Evolutionary conservation across 2,888 invertebrate genomes (phyloP).

Genomic region (Trachelus stipa): DNA sequence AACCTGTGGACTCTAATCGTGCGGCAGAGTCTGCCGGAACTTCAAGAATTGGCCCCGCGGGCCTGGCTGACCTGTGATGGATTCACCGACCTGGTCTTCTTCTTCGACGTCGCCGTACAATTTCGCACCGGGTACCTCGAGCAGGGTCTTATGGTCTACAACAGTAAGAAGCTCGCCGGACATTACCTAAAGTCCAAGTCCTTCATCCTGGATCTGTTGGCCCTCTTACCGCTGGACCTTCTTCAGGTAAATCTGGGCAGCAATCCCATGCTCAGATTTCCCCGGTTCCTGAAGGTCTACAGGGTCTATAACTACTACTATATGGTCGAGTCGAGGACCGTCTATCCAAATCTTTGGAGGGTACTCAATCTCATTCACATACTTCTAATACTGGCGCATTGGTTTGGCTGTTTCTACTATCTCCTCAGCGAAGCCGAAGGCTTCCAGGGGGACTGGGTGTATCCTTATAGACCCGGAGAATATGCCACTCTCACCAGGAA

Average conservation of each 20-base stretch:
- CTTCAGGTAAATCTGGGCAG: conserved; percentile 85
- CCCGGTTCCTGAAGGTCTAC: conserved; percentile 91
- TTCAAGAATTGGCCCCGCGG: conserved; percentile 78
- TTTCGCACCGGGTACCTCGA: conserved; percentile 95
- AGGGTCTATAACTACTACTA: conserved; percentile 93
- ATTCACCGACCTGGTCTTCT: conserved; percentile 87
- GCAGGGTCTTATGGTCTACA: conserved; percentile 94
- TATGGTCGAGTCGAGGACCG: conserved; percentile 95
- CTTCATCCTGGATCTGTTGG: conserved; percentile 86
- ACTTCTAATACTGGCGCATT: conserved; percentile 92
- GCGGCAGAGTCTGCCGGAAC: conserved; percentile 92
- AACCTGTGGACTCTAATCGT: conserved; percentile 97
- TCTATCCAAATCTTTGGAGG: conserved; percentile 96
- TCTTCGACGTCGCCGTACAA: conserved; percentile 90
- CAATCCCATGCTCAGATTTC: conserved; percentile 89
- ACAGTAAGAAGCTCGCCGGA: conserved; percentile 88
- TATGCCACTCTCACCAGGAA: conserved; percentile 91
- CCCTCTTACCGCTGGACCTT: conserved; percentile 87
- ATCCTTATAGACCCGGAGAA: conserved; percentile 87
- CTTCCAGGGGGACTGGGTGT: conserved; percentile 91
- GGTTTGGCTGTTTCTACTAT: conserved; percentile 99
- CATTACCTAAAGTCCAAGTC: conserved; percentile 88
- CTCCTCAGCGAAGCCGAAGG: conserved; percentile 91
- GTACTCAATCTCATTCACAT: conserved; percentile 96
- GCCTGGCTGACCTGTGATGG: conserved; percentile 88